Evolutionary conservation across 2,888 invertebrate species (phyloP), one percentile per base, ranked within the genome.

Genomic region (Trimorus sp.): DNA sequence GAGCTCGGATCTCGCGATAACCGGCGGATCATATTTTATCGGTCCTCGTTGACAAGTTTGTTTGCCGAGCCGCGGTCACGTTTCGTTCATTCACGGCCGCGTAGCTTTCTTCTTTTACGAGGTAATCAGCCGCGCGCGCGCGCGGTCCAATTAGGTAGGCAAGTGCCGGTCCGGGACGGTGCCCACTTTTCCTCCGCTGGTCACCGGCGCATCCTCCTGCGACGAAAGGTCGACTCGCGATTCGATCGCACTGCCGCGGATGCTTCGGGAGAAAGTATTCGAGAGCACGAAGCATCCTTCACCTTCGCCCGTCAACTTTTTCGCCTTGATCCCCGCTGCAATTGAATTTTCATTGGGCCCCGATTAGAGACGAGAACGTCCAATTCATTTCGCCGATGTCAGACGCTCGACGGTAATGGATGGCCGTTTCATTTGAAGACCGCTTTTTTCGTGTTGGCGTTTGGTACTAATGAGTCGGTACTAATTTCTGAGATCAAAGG

Each of bases 191-290:
- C 83, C 75, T 48, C 69, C 26, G 26, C 58, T 62, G 79, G 80
- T 70, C 80, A 70, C 38, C 58, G 69, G 11, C 26, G 26, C 63
- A 69, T 60, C 78, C 75, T 73, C 65, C n/a, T 40, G 54, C 58
- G 75, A 74, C 54, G 63, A 79, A 79, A 84, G 82, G 82, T 84
- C 80, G 77, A 60, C 40, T 62, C 49, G 53, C 51, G 77, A 73
- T 75, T 79, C 75, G 75, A 82, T 84, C 82, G 69, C 70, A 49
- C 62, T 36, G 60, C 65, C 56, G 73, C 63, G 69, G 83, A 83
- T 83, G 79, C 86, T 87, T 86, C 85, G 82, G 87, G 89, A 89
- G 89, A 89, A 89, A 89, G 89, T 88, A 84, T 69, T 48, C 79
- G 79, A 84, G 86, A 84, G 78, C 84, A 86, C 81, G 82, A 83